Evolutionary conservation across 2,113 vertebrate genomes (phyloP), one percentile per base, ranked within the genome.

Genomic region (Trinectes maculatus): DNA sequence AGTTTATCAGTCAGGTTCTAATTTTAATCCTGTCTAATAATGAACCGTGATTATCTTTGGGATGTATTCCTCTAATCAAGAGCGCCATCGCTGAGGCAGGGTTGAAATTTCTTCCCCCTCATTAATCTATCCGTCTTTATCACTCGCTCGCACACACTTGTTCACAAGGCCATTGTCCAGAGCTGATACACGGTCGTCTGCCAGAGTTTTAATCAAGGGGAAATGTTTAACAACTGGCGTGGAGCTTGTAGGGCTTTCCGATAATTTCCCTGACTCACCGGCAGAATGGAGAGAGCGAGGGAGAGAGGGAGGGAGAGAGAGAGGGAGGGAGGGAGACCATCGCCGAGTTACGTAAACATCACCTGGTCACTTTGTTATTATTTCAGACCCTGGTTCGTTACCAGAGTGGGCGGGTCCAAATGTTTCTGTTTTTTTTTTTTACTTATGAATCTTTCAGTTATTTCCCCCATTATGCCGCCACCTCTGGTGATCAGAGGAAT

Each of bases 401-500:
- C 75, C 22, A 54, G 68, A 69, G 65, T n/a, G 39, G 18, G n/a
- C 5, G 6, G 48, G 46, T 44, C 3, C 12, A 16, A 44, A 74
- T 53, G 55, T 79, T 78, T 58, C 55, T 53, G 55, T 79, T 78
- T 58, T 52, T 70, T 42, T 40, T 15, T 37, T 65, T 71, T 24
- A 25, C 29, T 58, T 61, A 34, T 44, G 65, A 67, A 53, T 42
- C 76, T 68, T 16, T 36, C 47, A 66, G 70, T 69, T 61, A 66
- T 69, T 69, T 47, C 75, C 77, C 52, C 58, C 42, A 51, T 82
- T 75, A 78, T 71, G 60, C 63, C n/a, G 28, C 77, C 70, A 76
- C 71, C 74, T 65, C 34, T 18, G 34, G 43, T 84, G 87, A 89
- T 89, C 86, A 90, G 89, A 91, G 87, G 52, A 72, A 37, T 4